Conservation (phyloP, 2,888 invertebrate genomes). For the Criorhina ranunculi region DNA sequence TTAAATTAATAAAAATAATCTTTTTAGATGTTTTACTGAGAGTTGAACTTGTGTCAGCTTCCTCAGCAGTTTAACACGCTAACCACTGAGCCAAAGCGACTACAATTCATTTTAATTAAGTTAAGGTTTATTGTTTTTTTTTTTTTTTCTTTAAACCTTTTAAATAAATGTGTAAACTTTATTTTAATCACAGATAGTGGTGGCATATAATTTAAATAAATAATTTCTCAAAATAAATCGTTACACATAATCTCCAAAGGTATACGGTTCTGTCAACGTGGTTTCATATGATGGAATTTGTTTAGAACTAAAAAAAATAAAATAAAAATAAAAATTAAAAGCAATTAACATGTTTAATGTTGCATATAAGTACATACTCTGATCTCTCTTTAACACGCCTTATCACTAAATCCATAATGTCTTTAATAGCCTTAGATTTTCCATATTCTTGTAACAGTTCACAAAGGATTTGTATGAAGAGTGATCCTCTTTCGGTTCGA, state of each 20-base stretch:
- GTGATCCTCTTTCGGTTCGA: constrained; percentile 81
- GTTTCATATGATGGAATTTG: constrained; percentile 83
- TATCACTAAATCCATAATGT: constrained; percentile 81
- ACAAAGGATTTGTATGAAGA: constrained; percentile 82
- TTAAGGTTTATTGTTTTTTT: too few relatives aligned
- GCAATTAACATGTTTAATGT: not conserved
- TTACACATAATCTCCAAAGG: constrained; percentile 82
- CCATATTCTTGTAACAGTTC: constrained; percentile 79
- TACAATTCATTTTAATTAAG: too few relatives aligned
- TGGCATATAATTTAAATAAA: not conserved
- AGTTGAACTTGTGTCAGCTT: too few relatives aligned
- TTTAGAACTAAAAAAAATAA: constrained; percentile 78
- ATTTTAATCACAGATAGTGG: constrained; percentile 38
- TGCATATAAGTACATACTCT: constrained; percentile 77
- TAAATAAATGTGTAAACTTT: not conserved
- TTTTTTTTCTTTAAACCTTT: too few relatives aligned
- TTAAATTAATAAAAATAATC: too few relatives aligned
- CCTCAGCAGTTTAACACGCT: too few relatives aligned
- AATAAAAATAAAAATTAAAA: not conserved
- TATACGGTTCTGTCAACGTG: constrained; percentile 81
- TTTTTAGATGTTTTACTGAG: too few relatives aligned
- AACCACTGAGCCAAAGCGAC: too few relatives aligned
- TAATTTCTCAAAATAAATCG: too few relatives aligned
- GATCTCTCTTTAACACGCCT: constrained; percentile 78
- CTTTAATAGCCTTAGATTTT: constrained; percentile 79